These are phyloP conservation scores for Epicampocera succincta DNA, from an alignment of 2,888 invertebrate species.

Conservation along the genomic window DNA sequence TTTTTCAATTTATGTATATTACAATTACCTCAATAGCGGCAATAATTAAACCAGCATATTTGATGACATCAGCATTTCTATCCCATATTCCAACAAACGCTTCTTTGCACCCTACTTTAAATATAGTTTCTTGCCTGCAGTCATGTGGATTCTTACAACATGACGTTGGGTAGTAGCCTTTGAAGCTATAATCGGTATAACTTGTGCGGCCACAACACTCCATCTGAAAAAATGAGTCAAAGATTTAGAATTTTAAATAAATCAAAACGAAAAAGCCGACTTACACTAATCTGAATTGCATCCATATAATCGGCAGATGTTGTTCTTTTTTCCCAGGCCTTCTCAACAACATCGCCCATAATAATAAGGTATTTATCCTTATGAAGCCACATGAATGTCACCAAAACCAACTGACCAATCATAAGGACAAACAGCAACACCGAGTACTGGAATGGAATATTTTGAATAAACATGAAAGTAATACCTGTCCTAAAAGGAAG, in stretches of 20 bases:
- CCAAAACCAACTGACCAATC: conserved; percentile 89
- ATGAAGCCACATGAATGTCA: conserved; percentile 86
- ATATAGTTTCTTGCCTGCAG: conserved; percentile 76
- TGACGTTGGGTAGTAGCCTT: conserved; percentile 78
- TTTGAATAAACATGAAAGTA: too few species aligned
- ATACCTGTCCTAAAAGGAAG: too few species aligned
- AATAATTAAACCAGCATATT: conserved; percentile 86
- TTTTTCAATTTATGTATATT: too few species aligned
- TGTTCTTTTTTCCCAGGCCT: conserved; percentile 80
- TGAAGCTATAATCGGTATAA: conserved; percentile 76
- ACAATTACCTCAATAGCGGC: conserved; percentile 87
- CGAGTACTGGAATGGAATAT: conserved; percentile 84
- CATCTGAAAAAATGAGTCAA: conserved; percentile 71
- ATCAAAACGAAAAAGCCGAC: conserved; percentile 41
- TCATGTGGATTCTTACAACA: conserved; percentile 77
- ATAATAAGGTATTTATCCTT: conserved; percentile 83
- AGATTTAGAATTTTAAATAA: neutral
- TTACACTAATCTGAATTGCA: conserved; percentile 78
- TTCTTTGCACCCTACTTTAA: conserved; percentile 76
- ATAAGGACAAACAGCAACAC: conserved; percentile 87
- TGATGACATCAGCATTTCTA: conserved; percentile 83
- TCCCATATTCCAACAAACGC: conserved; percentile 82
- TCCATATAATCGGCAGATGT: conserved; percentile 79
- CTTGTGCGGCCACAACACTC: conserved; percentile 79
- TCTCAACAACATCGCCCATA: conserved; percentile 83